phyloP scores from a whole-genome alignment of 2,113 vertebrate genomes.

The Hippocampus zosterae region DNA sequence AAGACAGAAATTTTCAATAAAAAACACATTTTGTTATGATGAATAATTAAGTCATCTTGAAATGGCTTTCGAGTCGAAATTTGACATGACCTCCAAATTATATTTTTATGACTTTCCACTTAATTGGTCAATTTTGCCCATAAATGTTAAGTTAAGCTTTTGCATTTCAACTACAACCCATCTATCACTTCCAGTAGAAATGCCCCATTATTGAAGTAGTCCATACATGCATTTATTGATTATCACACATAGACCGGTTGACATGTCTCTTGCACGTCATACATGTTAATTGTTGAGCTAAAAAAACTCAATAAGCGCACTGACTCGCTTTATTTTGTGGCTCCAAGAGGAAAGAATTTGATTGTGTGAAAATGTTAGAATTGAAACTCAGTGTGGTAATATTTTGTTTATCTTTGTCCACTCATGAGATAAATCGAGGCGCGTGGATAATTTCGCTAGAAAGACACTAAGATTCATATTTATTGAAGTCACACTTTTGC shows the following conservation, averaged over 20 bases:
- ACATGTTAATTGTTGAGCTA: not conserved
- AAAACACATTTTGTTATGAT: too few species aligned
- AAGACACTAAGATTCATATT: not conserved
- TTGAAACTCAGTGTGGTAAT: not conserved
- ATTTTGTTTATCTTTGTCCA: not conserved
- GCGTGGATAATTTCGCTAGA: not conserved
- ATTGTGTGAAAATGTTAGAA: too few species aligned
- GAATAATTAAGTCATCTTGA: too few species aligned
- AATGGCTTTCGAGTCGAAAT: too few species aligned
- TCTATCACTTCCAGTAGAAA: too few species aligned
- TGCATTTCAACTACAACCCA: too few species aligned
- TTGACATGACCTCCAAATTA: too few species aligned
- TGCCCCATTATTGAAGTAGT: too few species aligned
- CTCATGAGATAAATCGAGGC: not conserved
- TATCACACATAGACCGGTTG: not conserved
- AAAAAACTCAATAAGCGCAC: not conserved
- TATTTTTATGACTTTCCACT: too few species aligned
- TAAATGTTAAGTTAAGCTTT: too few species aligned
- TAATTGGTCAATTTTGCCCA: too few species aligned
- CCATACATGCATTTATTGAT: not conserved
- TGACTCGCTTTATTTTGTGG: not conserved
- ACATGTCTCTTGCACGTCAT: not conserved
- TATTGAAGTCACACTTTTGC: not conserved
- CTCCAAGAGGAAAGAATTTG: not conserved
- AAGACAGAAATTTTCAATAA: too few species aligned